phyloP scores from a whole-genome alignment of 1,140 invertebrate species.

The Thereuonema tuberculata region DNA sequence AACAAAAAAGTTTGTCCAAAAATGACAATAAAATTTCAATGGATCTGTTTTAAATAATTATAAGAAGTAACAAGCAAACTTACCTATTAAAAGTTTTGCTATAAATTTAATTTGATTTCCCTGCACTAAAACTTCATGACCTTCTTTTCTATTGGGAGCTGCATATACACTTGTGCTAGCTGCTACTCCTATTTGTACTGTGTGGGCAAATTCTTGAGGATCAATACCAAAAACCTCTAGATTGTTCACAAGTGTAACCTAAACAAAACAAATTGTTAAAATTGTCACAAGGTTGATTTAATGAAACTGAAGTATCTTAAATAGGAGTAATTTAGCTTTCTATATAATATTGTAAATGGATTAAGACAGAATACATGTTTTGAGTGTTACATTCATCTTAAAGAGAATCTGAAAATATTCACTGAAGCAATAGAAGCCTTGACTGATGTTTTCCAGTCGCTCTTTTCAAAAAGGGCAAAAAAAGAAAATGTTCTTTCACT shows the following conservation, averaged over 20 bases:
- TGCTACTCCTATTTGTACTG: slow-evolving; percentile 67
- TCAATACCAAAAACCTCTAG: slow-evolving; percentile 71
- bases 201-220: slow-evolving; percentile 57
- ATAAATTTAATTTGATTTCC: slow-evolving; percentile 77
- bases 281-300: not conserved
- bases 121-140: slow-evolving; percentile 68
- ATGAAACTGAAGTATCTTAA: no score
- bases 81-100: slow-evolving; percentile 52
- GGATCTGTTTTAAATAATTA: slow-evolving; percentile 11
- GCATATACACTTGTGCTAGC: slow-evolving; percentile 70
- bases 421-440: no score
- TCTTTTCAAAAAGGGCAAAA: no score
- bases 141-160: slow-evolving; percentile 50
- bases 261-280: slow-evolving; percentile 11
- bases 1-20: not conserved
- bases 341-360: no score
- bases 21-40: not conserved
- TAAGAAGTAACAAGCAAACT: no score
- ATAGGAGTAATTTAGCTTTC: no score
- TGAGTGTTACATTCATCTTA: no score
- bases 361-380: no score
- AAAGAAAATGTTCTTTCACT: no score
- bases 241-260: slow-evolving; percentile 78
- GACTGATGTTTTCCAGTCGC: no score
- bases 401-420: no score